These are phyloP conservation scores for Sibirionetta formosa DNA, from an alignment of 2,797 vertebrate genomes.

Conservation along the genomic window DNA sequence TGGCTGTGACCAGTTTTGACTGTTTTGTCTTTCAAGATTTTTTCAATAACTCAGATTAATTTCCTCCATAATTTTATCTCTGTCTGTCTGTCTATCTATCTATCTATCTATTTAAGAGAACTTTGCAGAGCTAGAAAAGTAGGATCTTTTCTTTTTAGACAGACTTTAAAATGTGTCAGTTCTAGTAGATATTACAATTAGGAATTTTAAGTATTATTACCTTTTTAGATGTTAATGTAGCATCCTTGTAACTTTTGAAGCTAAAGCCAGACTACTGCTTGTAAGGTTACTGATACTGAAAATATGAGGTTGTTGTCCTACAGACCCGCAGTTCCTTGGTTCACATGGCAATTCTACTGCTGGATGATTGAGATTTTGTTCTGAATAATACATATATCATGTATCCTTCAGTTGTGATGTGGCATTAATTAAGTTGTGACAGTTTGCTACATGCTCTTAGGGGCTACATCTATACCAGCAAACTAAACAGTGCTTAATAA, in stretches of 20 bases:
- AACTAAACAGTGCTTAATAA: neutral
- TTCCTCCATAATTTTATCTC: too few relatives aligned
- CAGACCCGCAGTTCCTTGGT: neutral
- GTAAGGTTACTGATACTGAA: neutral
- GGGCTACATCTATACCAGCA: neutral
- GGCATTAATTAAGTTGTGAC: neutral
- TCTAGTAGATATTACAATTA: neutral
- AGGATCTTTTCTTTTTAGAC: neutral
- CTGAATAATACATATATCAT: neutral
- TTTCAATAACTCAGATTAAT: too few relatives aligned
- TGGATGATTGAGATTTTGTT: neutral
- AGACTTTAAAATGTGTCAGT: neutral
- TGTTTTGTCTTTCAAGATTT: too few relatives aligned
- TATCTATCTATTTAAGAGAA: neutral
- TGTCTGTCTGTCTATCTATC: too few relatives aligned
- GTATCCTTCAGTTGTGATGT: neutral
- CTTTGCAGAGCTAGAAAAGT: neutral
- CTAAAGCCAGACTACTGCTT: neutral
- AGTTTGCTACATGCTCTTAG: neutral
- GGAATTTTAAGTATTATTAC: neutral
- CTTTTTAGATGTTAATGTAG: neutral
- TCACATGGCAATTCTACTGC: neutral
- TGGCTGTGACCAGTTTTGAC: too few relatives aligned
- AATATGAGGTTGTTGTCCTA: neutral
- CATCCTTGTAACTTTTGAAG: neutral